phyloP scores from a whole-genome alignment of 2,888 invertebrate species.

The Cremastobaeus sp. region DNA sequence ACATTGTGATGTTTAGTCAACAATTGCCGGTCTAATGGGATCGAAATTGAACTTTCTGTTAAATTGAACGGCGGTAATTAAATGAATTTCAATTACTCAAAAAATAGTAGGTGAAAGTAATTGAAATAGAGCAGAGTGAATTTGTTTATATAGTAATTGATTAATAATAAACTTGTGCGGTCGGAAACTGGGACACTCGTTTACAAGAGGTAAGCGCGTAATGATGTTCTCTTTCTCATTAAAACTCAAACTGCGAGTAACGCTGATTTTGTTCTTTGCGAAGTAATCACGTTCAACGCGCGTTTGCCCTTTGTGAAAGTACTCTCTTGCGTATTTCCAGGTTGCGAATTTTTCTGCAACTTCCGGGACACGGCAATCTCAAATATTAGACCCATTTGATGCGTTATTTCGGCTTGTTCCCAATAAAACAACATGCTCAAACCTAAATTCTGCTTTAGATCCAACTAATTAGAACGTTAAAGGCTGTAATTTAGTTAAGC shows the following conservation, averaged over 20 bases:
- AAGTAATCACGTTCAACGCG: constrained; percentile 50
- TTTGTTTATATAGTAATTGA: constrained; percentile 4
- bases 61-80: too few species aligned
- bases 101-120: not conserved
- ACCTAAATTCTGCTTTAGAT: too few species aligned
- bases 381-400: constrained; percentile 13
- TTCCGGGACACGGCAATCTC: constrained; percentile 21
- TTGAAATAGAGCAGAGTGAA: too few species aligned
- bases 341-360: constrained; percentile 46
- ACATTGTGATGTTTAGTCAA: too few species aligned
- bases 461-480: too few species aligned
- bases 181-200: constrained; percentile 43
- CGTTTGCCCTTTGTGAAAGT: constrained; percentile 33
- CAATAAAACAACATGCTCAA: not conserved
- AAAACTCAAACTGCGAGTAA: constrained; percentile 55
- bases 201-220: constrained; percentile 49
- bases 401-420: not conserved
- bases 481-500: too few species aligned
- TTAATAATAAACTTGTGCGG: constrained; percentile 7
- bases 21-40: too few species aligned
- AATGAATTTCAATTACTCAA: not conserved
- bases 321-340: constrained; percentile 45
- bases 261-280: constrained; percentile 54
- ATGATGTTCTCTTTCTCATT: constrained; percentile 50
- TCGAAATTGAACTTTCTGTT: too few species aligned